phyloP scores from a whole-genome alignment of 1,140 invertebrate genomes.

The Heliconius eleuchia region DNA sequence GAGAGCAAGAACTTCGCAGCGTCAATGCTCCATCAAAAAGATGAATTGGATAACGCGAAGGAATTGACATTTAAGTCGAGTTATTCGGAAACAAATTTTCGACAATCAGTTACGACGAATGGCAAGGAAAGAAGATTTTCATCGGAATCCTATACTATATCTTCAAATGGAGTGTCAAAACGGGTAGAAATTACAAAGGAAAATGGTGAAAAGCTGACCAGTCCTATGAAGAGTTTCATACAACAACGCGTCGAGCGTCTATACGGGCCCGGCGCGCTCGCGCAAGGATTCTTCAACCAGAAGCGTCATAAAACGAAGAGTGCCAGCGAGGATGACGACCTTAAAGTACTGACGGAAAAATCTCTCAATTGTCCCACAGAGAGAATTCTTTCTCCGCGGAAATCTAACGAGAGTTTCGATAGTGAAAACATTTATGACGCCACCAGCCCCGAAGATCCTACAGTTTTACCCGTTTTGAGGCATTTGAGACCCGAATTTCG shows the following conservation, averaged over 20 bases:
- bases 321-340: slow-evolving; percentile 67
- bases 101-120: slow-evolving; percentile 66
- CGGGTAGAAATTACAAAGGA: slow-evolving; percentile 74
- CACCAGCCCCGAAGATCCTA: slow-evolving; percentile 62
- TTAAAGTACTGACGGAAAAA: slow-evolving; percentile 69
- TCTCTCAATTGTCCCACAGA: slow-evolving; percentile 68
- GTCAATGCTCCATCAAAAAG: slow-evolving; percentile 70
- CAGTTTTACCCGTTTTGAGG: slow-evolving; percentile 87
- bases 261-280: slow-evolving; percentile 91
- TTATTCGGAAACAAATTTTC: slow-evolving; percentile 78
- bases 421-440: slow-evolving; percentile 51
- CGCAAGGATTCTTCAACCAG: slow-evolving; percentile 90
- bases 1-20: slow-evolving; percentile 72
- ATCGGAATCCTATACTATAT: slow-evolving; percentile 76
- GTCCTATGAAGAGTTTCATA: slow-evolving; percentile 90
- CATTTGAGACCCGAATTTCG: slow-evolving; percentile 92
- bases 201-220: slow-evolving; percentile 74
- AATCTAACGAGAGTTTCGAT: slow-evolving; percentile 59
- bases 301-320: slow-evolving; percentile 78
- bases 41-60: slow-evolving; percentile 70
- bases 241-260: slow-evolving; percentile 93
- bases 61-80: slow-evolving; percentile 75
- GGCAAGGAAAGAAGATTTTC: slow-evolving; percentile 63
- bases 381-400: slow-evolving; percentile 51
- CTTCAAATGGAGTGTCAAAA: slow-evolving; percentile 71